Evolutionary conservation across 2,797 vertebrate genomes (phyloP), one percentile per base, ranked within the genome.

Genomic region (Centropyge bicolor): DNA sequence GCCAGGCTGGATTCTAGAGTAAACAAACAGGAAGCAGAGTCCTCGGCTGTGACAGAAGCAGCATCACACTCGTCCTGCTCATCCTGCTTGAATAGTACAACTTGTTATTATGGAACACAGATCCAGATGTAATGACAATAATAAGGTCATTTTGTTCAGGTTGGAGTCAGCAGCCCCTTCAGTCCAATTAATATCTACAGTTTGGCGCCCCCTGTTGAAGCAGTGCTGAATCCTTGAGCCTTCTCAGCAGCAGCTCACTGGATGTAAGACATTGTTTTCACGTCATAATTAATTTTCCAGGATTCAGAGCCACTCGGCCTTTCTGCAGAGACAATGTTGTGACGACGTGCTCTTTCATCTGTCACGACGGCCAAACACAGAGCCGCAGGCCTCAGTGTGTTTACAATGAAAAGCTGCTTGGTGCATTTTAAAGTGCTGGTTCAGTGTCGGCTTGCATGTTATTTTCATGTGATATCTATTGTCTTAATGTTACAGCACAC

Each of bases 121-220:
- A 38, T 22, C 22, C 14, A 4, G 3, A 27, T 61, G 61, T 17
- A 55, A 1, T 6, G 19, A 38, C 27, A 9, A 3, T 5, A 2
- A 20, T 16, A 31, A 31, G 27, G 27, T n/a, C 19, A 8, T 12
- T 11, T 48, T 63, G 8, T 38, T 22, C 60, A 57, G 14, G 27
- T 60, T 20, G 5, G 36, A 76, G 27, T 13, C 48, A 57, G 57
- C 1, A 36, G 45, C 8, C 19, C 8, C 17, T 63, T 46, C 8
- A 14, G 0, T 4, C 6, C 22, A 59, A 75, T 51, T 57, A 81
- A 59, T 45, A 69, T 6, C 70, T 82, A 38, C 69, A 13, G 55
- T 84, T 17, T 92, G 89, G 81, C 86, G 84, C 90, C 90, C 84
- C 88, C 91, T 90, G 64, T 78, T 86, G 88, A 60, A 75, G 35